phyloP scores from a whole-genome alignment of 2,888 invertebrate species.

The Eucera pruinosa region DNA sequence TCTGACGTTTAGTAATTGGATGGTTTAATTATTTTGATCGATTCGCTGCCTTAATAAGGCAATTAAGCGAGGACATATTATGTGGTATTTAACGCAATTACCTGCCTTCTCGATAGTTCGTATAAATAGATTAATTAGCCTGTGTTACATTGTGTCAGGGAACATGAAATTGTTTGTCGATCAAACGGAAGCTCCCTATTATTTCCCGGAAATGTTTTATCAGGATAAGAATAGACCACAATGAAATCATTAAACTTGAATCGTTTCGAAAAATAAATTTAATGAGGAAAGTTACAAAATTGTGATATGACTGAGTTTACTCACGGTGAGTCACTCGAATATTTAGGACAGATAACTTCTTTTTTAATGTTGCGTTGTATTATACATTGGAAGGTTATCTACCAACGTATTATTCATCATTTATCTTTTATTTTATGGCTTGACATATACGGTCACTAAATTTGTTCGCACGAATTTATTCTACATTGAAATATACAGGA shows the following conservation, averaged over 20 bases:
- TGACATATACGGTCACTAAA: not conserved
- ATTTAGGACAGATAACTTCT: not conserved
- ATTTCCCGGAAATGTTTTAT: constrained; percentile 33
- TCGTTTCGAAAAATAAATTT: not conserved
- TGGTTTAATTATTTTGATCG: constrained; percentile 64
- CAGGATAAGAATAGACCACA: not conserved
- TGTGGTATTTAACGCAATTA: constrained; percentile 52
- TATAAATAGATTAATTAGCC: constrained; percentile 55
- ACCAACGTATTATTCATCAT: not conserved
- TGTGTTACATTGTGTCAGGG: constrained; percentile 27
- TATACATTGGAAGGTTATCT: too few species aligned
- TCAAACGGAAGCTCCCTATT: constrained; percentile 17
- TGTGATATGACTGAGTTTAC: not conserved
- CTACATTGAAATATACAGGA: too few species aligned
- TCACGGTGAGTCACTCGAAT: not conserved
- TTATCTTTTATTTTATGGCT: not conserved
- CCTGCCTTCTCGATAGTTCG: constrained; percentile 28
- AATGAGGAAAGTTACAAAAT: too few species aligned
- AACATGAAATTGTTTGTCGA: constrained; percentile 33
- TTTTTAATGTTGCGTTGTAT: not conserved
- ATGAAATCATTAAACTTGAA: not conserved
- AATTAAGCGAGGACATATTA: constrained; percentile 60
- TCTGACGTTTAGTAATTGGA: constrained; percentile 58
- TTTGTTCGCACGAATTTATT: not conserved
- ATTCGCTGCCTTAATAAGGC: constrained; percentile 58